Base-by-base conservation (phyloP, 37 sponge, comb jelly and placozoan genomes). In the Spongia lamella region DNA sequence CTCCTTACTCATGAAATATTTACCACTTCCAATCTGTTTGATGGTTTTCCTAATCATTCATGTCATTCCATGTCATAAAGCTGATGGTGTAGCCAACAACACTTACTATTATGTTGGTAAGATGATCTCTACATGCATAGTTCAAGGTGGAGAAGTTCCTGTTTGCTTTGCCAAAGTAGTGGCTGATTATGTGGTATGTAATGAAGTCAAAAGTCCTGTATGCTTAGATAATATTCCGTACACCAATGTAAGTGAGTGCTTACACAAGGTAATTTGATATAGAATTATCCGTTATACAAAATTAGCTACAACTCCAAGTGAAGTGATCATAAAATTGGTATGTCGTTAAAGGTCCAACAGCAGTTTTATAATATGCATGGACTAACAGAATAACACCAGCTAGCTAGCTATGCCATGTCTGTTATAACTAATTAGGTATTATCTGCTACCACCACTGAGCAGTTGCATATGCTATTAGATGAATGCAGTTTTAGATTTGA, bases 111-210 rank as follows among this genome's bases (percentile, higher is more conserved):
- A 58, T 58, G 13, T 58, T 58, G 60, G 60, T 15, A 7, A 58
- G 5, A 58, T 58, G 25, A 22, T 58, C 4, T 7, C 11, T 15
- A 7, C 29, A 14, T 58, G 14, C 13, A 7, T 58, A 7, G 27
- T 58, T 7, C 6, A 58, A 15, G 60, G 29, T 58, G 60, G 60
- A 7, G 14, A 7, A 7, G 14, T 7, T 11, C 25, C 29, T 58
- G 7, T 5, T 22, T 58, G 6, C 60, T 58, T 58, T 27, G 60
- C 29, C 13, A 22, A 19, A 19, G 62, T 71, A 60, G 64, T 80
- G 32, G 70, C 72, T 26, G 80, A 80, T 27, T 80, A 47, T 39
- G 7, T 57, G 35, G 29, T 76, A 3, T 76, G 49, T 30, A 32
- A 60, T 37, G 25, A 35, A 5, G 75, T 60, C 19, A 47, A 29